A percentile compares a stretch with the other conserved stretches of the same genome.
These are phyloP conservation scores for Pelodiscus sinensis DNA, from an alignment of 2,113 vertebrate genomes.

Conservation along the genomic window DNA sequence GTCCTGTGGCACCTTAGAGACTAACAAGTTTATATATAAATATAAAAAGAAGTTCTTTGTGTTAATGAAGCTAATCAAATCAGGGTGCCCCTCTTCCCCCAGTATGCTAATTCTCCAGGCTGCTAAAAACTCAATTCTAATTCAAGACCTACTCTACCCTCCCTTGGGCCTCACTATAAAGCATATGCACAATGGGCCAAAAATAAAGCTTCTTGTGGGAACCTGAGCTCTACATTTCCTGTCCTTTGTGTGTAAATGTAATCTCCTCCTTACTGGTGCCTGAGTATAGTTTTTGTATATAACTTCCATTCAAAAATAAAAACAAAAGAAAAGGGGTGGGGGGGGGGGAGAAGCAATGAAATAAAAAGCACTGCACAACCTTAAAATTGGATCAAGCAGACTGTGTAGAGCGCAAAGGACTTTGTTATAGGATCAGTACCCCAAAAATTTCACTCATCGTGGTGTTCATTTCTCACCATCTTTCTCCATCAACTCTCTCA, in stretches of 20 bases:
- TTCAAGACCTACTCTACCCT: not conserved
- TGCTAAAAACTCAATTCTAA: not conserved
- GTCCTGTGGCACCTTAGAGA: too few species aligned
- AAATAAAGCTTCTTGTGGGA: not conserved
- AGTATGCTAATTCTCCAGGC: not conserved
- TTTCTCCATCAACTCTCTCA: not conserved
- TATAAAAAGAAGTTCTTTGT: too few species aligned
- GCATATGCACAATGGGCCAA: not conserved
- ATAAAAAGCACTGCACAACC: not conserved
- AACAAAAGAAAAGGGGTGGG: not conserved
- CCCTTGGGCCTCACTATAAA: not conserved
- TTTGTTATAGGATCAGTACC: not conserved
- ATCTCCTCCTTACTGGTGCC: not conserved
- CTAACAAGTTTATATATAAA: too few species aligned
- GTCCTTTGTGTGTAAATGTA: not conserved
- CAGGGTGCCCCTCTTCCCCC: too few species aligned
- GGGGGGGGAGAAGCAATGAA: not conserved
- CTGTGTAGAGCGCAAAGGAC: not conserved
- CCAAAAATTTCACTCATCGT: not conserved
- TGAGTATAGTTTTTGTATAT: not conserved
- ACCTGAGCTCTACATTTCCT: not conserved
- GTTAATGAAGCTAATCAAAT: not conserved
- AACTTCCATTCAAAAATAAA: not conserved
- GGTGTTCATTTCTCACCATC: not conserved
- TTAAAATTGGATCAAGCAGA: not conserved